Evolutionary conservation across 2,113 vertebrate genomes (phyloP).

Genomic region (Dipodomys stephensi): DNA sequence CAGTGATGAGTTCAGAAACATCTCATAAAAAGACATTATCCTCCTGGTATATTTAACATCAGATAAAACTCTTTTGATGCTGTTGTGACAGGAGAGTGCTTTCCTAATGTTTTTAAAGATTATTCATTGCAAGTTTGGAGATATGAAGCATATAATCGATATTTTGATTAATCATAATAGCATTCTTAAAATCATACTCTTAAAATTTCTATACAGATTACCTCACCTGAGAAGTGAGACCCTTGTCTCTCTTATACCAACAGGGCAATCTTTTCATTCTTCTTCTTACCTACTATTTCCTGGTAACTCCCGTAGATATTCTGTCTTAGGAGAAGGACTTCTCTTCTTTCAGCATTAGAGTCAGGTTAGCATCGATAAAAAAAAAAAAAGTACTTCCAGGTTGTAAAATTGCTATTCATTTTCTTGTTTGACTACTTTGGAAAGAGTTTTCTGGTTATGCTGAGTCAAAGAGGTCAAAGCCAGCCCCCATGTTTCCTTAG

Average conservation of each 20-base stretch:
- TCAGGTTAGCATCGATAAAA: too few species aligned
- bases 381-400: too few species aligned
- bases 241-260: too few species aligned
- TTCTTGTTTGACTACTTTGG: neutral
- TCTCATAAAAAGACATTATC: neutral
- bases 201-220: neutral
- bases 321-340: too few species aligned
- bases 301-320: neutral
- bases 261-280: neutral
- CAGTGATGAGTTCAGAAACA: neutral
- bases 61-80: neutral
- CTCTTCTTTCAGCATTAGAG: neutral
- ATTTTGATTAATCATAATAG: neutral
- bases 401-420: too few species aligned
- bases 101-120: neutral
- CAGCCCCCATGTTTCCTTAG: neutral
- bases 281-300: neutral
- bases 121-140: neutral
- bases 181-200: neutral
- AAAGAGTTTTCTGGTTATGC: neutral
- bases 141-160: neutral
- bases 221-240: neutral
- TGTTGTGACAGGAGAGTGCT: neutral
- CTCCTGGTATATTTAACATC: neutral
- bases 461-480: neutral